These are phyloP conservation scores for Zaprionus ornatus DNA, from an alignment of 1,140 invertebrate species.

Conservation along the genomic window DNA sequence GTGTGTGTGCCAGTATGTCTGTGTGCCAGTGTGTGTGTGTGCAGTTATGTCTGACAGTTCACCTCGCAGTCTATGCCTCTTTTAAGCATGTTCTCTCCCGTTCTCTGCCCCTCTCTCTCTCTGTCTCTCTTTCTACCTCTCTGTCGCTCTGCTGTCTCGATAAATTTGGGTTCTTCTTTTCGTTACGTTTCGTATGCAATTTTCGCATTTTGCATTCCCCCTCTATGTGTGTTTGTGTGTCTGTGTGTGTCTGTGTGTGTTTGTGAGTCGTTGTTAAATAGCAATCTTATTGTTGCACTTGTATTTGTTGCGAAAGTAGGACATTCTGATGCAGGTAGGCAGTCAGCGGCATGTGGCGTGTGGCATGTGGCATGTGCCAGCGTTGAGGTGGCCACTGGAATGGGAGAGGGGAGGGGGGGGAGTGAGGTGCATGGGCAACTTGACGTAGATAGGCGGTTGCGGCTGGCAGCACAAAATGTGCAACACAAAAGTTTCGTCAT, in stretches of 20 bases:
- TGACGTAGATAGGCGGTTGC: conserved; percentile 8
- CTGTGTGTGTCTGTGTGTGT: conserved; percentile 28
- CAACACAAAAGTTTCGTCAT: conserved; percentile 80
- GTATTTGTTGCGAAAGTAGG: conserved; percentile 79
- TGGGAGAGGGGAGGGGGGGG: not conserved
- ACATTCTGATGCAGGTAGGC: conserved; percentile 74
- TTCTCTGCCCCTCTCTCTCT: conserved; percentile 4
- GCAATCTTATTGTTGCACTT: conserved; percentile 62
- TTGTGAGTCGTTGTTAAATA: conserved; percentile 57
- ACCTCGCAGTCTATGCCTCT: conserved; percentile 28
- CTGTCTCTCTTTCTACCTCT: conserved; percentile 10
- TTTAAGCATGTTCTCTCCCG: no score
- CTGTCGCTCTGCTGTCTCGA: conserved; percentile 51
- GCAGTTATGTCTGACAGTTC: conserved; percentile 29
- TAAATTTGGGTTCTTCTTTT: conserved; percentile 66
- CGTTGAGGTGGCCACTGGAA: not conserved
- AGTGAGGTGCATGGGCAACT: not conserved
- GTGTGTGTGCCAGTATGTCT: not conserved
- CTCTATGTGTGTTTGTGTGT: not conserved
- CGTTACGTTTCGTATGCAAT: conserved; percentile 73
- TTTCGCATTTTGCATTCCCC: conserved; percentile 67
- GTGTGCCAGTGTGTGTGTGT: conserved; percentile 17
- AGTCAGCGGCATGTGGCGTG: conserved; percentile 20
- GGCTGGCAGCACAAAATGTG: conserved; percentile 66
- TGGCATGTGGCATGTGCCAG: conserved; percentile 11